Evolutionary conservation across 2,797 vertebrate genomes (phyloP).

Genomic region (Spinus olivaceus): DNA sequence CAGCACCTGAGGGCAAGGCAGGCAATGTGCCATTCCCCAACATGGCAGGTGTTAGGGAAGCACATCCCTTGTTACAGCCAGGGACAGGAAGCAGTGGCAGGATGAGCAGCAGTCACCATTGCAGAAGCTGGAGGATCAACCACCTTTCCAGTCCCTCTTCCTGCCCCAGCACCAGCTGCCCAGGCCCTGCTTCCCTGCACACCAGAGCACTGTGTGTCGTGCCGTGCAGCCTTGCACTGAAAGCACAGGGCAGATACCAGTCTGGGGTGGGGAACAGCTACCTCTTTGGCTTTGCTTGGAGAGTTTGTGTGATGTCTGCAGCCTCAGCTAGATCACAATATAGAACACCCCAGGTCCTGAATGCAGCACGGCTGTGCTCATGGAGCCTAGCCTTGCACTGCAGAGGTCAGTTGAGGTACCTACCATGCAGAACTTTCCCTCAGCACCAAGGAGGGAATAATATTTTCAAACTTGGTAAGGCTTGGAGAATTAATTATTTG

Average conservation of each 20-base stretch:
- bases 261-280: background rate
- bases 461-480: background rate
- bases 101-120: background rate
- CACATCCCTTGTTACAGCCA: background rate
- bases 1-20: background rate
- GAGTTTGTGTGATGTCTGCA: background rate
- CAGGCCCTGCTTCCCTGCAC: background rate
- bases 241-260: background rate
- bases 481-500: background rate
- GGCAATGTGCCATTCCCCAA: background rate
- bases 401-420: background rate
- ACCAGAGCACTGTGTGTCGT: accelerated
- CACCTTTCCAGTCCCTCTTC: background rate
- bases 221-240: background rate
- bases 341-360: background rate
- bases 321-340: background rate
- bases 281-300: background rate
- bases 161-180: background rate
- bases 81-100: background rate
- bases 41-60: background rate
- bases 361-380: background rate
- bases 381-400: accelerated
- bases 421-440: background rate
- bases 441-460: accelerated
- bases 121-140: background rate